Evolutionary conservation across 2,113 vertebrate species (phyloP), one percentile per base, ranked within the genome.

Genomic region (Mastomys natalensis): DNA sequence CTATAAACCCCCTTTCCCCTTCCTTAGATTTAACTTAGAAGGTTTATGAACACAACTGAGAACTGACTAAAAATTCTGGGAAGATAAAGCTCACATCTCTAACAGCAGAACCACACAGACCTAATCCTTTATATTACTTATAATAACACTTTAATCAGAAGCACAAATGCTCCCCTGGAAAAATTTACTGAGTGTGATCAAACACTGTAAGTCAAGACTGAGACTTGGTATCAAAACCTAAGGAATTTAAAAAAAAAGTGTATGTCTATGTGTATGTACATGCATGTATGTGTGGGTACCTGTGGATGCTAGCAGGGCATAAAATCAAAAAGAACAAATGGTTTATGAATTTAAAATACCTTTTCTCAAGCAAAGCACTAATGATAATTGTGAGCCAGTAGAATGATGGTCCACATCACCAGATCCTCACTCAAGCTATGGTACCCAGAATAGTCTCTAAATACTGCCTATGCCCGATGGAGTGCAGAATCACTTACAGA

Each of bases 271-370:
- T 43, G 7, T 62, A 40, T 72, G 12, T 85, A 48, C 24, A 34
- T 9, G 2, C 29, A 86, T 66, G 43, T 34, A 48, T 48, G 60
- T 84, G 58, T 45, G 43, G 58, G 62, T 48, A 13, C 16, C 60
- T 21, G 16, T 66, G 29, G 40, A 66, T 8, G 40, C 58, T 64
- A 34, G 40, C 31, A 64, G 16, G 82, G 26, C 40, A 45, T 34
- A n/a, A 84, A 24, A 84, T n/a, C 15, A 89, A 95, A 94, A 92
- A 45, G 66, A 90, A 68, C 80, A 87, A 86, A 81, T 92, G 72
- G 15, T 29, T 70, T 86, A 58, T 82, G 45, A 91, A 90, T 91
- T 91, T 72, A 82, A 88, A 89, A 51, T 29, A 87, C 45, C 19
- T 48, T 80, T 76, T 93, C 64, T 96, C 43, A 89, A 84, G 76